Base-by-base conservation (phyloP, 1,140 invertebrate genomes). In the Heliconius hermathena region DNA sequence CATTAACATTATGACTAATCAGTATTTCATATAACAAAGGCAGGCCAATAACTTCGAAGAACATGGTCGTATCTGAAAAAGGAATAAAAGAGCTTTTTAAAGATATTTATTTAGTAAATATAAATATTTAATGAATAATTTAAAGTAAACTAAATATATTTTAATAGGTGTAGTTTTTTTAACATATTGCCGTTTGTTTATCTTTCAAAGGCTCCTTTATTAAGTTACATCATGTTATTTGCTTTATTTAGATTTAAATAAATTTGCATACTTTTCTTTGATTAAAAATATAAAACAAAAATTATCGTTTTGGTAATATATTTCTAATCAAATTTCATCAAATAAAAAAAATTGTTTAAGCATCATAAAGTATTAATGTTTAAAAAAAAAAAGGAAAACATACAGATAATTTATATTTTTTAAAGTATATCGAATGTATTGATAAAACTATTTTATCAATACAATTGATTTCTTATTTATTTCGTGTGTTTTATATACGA, bases 1-100 rank as follows among this genome's bases (percentile, higher is more conserved):
- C 22, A 66, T 66, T 66, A 66, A 66, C 22, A 75, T 75, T 75
- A 66, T 66, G 74, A 75, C 74, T 75, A 75, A 75, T 66, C 74
- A 75, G 74, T 66, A 75, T 66, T 41, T 75, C 36, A 60, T 66
- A 75, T 66, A 75, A 74, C 73, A 57, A 75, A 29, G 73, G 60
- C 74, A 29, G 26, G 52, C 41, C 73, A 54, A 75, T 38, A 66
- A 66, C 60, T 66, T 66, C 60, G 60, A 22, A 66, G 60, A 16
- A 66, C 26, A 66, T 4, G 60, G 60, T 66, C 26, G 26, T 66
- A 66, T 66, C 60, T 66, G 60, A 66, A 66, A 66, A 66, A 66
- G n/a, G 60, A n/a, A 66, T 29, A 66, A 66, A 66, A 66, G 60
- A 66, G 60, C 60, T 66, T 66, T 60, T 66, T 26, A 66, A 66